Base-by-base conservation (phyloP, 2,797 vertebrate genomes). In the Carapus acus region DNA sequence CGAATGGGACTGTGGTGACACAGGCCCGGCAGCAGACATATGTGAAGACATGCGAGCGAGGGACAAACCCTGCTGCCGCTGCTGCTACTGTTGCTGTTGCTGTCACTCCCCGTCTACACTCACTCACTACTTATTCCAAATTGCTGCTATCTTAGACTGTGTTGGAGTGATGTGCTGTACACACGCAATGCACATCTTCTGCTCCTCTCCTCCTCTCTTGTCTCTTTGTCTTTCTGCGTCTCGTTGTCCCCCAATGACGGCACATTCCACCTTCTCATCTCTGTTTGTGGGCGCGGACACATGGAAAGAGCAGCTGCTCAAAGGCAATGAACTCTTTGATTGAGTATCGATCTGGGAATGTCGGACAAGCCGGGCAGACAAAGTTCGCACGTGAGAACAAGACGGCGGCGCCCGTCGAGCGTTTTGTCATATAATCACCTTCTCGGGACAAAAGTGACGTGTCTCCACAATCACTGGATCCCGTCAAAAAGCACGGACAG, bases 281-380 rank as follows among this genome's bases (percentile, higher is more conserved):
- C 24, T 7, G 39, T 43, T 54, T 55, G 29, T 36, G 40, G 9
- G 34, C 33, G 58, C 61, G 52, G 2, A 15, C 55, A 50, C 44
- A 1, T 2, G 48, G 43, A 44, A 53, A 47, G 58, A 51, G 45
- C 62, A 65, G 68, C 59, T 64, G 73, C 69, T 63, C 31, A n/a
- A 63, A 61, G 59, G 65, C 48, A 49, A 54, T 65, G 49, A 71
- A 58, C 12, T 57, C 58, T 80, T 77, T 85, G 79, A 86, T 85
- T 77, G 77, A 74, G 73, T 85, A 86, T 88, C 68, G 86, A 87
- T 87, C 71, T 27, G 34, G 37, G 55, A 74, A 75, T 69, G 62
- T 84, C 76, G 70, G 72, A 80, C 67, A 73, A 67, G 67, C 60
- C 47, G 57, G 65, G 68, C 71, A 58, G 77, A 81, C 74, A 63